These are phyloP conservation scores for Natator depressus DNA, from an alignment of 2,113 vertebrate species.

Conservation along the genomic window DNA sequence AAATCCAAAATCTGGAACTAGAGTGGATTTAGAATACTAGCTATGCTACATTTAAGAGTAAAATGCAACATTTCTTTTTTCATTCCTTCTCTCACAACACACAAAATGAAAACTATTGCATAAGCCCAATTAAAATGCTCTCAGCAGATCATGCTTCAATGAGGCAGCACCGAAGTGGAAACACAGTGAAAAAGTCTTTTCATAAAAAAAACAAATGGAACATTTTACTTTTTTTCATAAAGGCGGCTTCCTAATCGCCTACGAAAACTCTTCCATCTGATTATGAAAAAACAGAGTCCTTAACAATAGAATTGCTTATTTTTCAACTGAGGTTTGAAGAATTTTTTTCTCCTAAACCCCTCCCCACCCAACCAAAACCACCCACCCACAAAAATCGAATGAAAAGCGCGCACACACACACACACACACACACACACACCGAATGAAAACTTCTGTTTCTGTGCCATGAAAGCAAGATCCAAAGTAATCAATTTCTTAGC, in stretches of 20 bases:
- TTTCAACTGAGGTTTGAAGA: conserved; percentile 66
- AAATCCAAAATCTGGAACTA: neutral
- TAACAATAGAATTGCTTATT: conserved; percentile 71
- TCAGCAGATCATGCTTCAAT: conserved; percentile 1
- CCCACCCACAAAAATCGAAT: conserved; percentile 59
- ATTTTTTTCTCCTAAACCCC: conserved; percentile 10
- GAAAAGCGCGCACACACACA: neutral
- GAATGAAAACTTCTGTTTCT: conserved; percentile 63
- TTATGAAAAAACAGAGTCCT: conserved; percentile 37
- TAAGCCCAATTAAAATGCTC: conserved; percentile 40
- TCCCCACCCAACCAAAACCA: neutral
- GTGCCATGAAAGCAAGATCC: conserved; percentile 56
- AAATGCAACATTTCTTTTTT: too few relatives aligned
- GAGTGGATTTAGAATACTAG: neutral
- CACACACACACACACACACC: neutral
- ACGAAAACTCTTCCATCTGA: conserved; percentile 64
- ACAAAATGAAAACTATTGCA: conserved; percentile 32
- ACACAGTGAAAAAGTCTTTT: conserved; percentile 52
- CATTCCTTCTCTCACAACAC: neutral
- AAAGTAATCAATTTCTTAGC: conserved; percentile 56
- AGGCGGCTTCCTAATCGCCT: conserved; percentile 52
- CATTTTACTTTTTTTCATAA: conserved; percentile 49
- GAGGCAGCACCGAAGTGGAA: conserved; percentile 32
- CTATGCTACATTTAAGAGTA: neutral
- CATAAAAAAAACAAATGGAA: conserved; percentile 54